phyloP scores from a whole-genome alignment of 2,797 vertebrate genomes.

The Rhynchonycteris naso region DNA sequence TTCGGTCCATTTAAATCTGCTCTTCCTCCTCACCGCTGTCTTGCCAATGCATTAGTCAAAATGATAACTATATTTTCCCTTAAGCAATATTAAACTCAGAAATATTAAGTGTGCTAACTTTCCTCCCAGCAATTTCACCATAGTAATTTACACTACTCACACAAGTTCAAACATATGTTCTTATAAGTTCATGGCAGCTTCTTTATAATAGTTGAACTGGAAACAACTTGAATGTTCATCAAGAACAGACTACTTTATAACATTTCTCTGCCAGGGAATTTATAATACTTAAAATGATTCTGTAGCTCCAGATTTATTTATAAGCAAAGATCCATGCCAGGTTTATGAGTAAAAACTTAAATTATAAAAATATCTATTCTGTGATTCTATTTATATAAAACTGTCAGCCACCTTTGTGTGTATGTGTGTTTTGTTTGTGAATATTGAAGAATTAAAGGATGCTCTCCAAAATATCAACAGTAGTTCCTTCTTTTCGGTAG shows the following conservation, averaged over 20 bases:
- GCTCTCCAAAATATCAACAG: background rate
- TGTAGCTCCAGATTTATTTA: background rate
- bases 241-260: background rate
- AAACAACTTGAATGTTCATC: background rate
- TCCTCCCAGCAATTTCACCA: background rate
- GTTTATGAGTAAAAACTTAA: conserved; percentile 30
- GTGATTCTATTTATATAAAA: conserved; percentile 26
- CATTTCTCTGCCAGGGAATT: conserved; percentile 18
- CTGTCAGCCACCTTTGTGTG: background rate
- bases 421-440: background rate
- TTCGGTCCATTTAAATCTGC: background rate
- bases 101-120: conserved; percentile 20
- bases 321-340: background rate
- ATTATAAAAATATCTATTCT: background rate
- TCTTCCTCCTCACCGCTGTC: background rate
- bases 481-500: background rate
- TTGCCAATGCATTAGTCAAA: background rate
- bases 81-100: background rate
- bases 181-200: background rate
- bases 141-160: background rate
- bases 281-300: conserved; percentile 30
- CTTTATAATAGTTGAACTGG: background rate
- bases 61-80: background rate
- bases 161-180: background rate
- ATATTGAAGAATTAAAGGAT: background rate